These are phyloP conservation scores for Setophaga kirtlandii DNA, from an alignment of 2,113 vertebrate genomes.

Conservation along the genomic window DNA sequence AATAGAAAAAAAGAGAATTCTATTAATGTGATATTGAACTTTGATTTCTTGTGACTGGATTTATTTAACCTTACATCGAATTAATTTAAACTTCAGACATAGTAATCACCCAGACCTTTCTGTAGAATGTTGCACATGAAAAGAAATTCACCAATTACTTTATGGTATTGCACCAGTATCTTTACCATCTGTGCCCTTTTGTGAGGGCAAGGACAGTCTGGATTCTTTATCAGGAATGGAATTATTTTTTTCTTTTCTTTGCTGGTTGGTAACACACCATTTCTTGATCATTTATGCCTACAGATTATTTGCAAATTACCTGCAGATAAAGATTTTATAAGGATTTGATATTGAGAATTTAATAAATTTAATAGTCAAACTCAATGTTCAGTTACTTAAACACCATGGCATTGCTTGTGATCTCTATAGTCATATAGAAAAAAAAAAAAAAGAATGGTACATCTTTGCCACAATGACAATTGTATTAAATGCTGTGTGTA, in stretches of 20 bases:
- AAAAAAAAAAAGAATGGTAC: not conserved
- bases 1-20: not conserved
- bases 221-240: not conserved
- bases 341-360: not conserved
- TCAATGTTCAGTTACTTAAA: not conserved
- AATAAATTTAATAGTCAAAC: not conserved
- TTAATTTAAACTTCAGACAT: not conserved
- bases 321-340: not conserved
- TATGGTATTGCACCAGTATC: not conserved
- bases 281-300: not conserved
- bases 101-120: not conserved
- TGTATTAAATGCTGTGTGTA: not conserved
- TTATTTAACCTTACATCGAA: not conserved
- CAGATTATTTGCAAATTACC: not conserved
- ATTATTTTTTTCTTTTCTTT: not conserved
- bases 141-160: not conserved
- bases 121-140: not conserved
- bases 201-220: not conserved
- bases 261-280: not conserved
- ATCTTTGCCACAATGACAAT: not conserved
- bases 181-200: not conserved
- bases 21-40: not conserved
- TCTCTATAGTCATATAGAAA: not conserved
- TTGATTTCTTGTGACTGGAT: not conserved
- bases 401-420: not conserved